Evolutionary conservation across 2,797 vertebrate genomes (phyloP).

Genomic region (Channallabes apus): DNA sequence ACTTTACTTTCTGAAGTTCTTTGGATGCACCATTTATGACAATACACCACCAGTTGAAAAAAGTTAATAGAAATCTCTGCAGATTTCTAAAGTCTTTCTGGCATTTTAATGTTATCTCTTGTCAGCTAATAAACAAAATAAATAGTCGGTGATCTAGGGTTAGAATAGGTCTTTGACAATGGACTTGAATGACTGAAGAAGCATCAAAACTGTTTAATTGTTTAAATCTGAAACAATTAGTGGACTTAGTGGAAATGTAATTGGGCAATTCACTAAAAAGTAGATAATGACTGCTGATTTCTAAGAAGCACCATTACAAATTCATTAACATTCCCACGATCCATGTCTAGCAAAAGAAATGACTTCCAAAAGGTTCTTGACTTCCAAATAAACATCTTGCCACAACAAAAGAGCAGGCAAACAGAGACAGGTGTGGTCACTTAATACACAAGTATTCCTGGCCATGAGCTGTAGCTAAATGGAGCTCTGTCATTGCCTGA

Average conservation of each 20-base stretch:
- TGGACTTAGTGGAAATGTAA: neutral
- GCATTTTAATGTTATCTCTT: slow-evolving; percentile 25
- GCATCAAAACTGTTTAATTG: neutral
- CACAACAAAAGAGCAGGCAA: slow-evolving; percentile 49
- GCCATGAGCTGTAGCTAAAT: slow-evolving; percentile 61
- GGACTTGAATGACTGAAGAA: slow-evolving; percentile 21
- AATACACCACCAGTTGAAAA: slow-evolving; percentile 10
- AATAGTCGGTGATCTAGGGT: slow-evolving; percentile 35
- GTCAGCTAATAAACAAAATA: slow-evolving; percentile 36
- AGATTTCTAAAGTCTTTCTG: slow-evolving; percentile 30
- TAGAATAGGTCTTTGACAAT: slow-evolving; percentile 21
- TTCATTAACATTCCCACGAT: slow-evolving; percentile 24
- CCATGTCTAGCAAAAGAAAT: slow-evolving; percentile 6
- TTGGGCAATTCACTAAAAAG: neutral
- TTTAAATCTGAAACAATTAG: slow-evolving; percentile 10
- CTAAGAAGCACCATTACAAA: neutral
- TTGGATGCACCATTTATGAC: neutral
- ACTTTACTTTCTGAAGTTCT: neutral
- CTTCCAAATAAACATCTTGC: slow-evolving; percentile 49
- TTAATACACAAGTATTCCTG: slow-evolving; percentile 63
- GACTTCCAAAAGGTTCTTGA: neutral
- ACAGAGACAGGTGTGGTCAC: slow-evolving; percentile 65
- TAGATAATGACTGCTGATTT: neutral
- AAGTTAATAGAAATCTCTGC: slow-evolving; percentile 27
- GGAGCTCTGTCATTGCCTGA: slow-evolving; percentile 56